Evolutionary conservation across 2,113 vertebrate species (phyloP), one percentile per base, ranked within the genome.

Genomic region (Helogale parvula): DNA sequence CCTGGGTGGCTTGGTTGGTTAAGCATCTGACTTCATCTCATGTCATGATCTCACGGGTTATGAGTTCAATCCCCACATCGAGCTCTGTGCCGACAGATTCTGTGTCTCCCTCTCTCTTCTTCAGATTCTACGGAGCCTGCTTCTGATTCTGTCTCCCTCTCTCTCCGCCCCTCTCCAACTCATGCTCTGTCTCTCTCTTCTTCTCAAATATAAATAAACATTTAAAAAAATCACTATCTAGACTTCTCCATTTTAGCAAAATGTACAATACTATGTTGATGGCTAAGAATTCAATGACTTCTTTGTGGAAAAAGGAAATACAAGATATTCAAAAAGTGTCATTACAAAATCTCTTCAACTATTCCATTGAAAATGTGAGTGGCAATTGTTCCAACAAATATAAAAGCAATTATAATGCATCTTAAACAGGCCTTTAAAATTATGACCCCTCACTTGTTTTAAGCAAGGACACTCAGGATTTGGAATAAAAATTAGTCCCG

Each of bases 231-330:
- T 45, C 79, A 88, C 25, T 52, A 17, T 21, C 29, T 80, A 85
- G 77, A 96, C 88, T 77, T 38, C 38, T 54, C 7, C 31, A 4
- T 85, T 88, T 97, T 79, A 88, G 38, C n/a, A 85, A 82, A 85
- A 69, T 72, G 19, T 41, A 54, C 13, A 52, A 14, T 47, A 66
- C 31, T 33, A 8, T 85, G 19, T 69, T 80, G 65, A 52, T 35
- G n/a, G 17, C 11, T 83, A 87, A 79, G 35, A 97, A 81, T 19
- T 35, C 52, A 96, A 87, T 74, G 54, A 81, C 54, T 19, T 45
- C 19, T 85, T 80, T 87, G 7, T 94, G 31, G 29, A 74, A 89
- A 79, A 16, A 31, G 2, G 13, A 93, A 89, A 71, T 54, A 14
- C 14, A 82, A 91, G 63, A 17, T 85, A 89, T 65, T 27, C 10